Evolutionary conservation across 2,113 vertebrate genomes (phyloP), one percentile per base, ranked within the genome.

Genomic region (Embiotoca jacksoni): DNA sequence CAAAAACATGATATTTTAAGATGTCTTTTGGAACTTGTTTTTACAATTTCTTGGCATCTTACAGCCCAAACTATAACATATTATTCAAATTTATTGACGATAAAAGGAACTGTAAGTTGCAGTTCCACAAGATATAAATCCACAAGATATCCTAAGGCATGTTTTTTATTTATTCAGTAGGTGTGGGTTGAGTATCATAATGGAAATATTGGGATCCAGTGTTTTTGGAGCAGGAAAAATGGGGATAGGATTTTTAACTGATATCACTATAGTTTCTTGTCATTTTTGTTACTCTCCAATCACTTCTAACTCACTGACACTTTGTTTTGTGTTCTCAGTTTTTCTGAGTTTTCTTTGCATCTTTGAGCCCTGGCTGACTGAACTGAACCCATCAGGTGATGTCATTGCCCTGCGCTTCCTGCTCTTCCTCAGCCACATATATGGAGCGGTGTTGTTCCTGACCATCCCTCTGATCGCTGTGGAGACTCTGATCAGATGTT

Each of bases 361-460:
- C 39, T 80, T 58, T 2, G 73, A 84, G 15, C 72, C 69, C 69
- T 91, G 91, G 90, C 23, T 89, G 41, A 55, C 14, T 3, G 72
- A 61, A 0, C 59, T 88, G 10, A 41, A 81, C 14, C 30, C 46
- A 1, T 53, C 68, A 0, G 47, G 80, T 3, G 92, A 95, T 0
- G 31, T 90, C 70, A 85, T 95, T 7, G 91, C 94, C 31, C 82
- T 95, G 54, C 94, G 92, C 60, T 94, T 93, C 86, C 85, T 94
- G 69, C 87, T 94, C 31, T 95, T 95, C 59, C 91, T 95, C 39
- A 88, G 94, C 73, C 88, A 94, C 78, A 90, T 90, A 2, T 95
- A 96, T 1, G 89, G 89, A 1, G 66, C 60, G 0, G 90, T 92
- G 67, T 41, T 96, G 65, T 79, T 95, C 41, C 80, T 96, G 53